A percentile compares a stretch with the other conserved stretches of the same genome.
phyloP scores from a whole-genome alignment of 35 echinoderm and acorn worm species.

The Apostichopus californicus region DNA sequence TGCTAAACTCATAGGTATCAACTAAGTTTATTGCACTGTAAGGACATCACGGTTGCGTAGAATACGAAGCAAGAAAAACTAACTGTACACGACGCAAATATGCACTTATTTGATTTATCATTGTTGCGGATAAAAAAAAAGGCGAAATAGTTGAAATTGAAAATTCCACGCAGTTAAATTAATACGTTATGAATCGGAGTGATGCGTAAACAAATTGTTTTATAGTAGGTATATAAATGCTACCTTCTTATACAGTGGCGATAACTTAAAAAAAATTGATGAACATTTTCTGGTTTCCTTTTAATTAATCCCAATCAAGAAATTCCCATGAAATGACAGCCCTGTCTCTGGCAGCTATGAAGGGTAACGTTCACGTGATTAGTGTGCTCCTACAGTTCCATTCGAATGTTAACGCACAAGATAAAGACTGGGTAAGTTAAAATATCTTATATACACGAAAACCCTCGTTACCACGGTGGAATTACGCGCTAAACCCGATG shows the following conservation, averaged over 20 bases:
- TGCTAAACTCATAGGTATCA: no score
- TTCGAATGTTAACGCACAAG: slow-evolving; percentile 29
- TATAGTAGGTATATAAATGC: no score
- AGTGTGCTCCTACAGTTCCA: slow-evolving; percentile 26
- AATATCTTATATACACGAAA: not conserved
- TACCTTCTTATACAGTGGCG: no score
- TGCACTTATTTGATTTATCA: not conserved
- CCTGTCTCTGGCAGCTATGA: slow-evolving; percentile 42
- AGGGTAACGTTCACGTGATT: slow-evolving; percentile 38
- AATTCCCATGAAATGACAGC: slow-evolving; percentile 46
- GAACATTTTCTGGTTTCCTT: not conserved
- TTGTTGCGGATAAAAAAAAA: not conserved
- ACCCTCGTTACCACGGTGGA: not conserved
- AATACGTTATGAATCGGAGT: no score
- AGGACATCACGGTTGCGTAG: no score
- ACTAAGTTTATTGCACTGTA: no score
- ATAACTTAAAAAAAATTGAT: not conserved
- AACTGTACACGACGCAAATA: no score
- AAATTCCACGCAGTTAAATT: no score
- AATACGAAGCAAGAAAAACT: no score
- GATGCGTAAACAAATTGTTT: no score
- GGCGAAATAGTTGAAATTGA: no score
- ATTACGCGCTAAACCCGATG: not conserved
- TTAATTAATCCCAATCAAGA: not conserved
- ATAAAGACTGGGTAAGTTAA: slow-evolving; percentile 47